Conservation (phyloP, 92 coral and sea anemone species). For the Porites divaricata region DNA sequence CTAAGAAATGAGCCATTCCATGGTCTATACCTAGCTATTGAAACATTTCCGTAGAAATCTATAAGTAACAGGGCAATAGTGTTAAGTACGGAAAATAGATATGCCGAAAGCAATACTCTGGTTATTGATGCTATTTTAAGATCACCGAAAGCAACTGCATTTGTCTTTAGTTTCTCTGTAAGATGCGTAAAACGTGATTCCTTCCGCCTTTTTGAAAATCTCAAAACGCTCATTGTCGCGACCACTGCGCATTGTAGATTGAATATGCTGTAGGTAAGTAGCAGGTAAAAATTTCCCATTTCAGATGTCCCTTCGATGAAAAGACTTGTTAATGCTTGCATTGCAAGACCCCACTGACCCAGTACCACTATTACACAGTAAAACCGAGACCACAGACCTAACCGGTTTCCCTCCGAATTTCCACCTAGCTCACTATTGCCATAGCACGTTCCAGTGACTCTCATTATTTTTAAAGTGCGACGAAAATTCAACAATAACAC, state of each 20-base stretch:
- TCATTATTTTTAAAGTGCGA: not conserved
- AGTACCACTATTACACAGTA: not conserved
- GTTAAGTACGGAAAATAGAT: not conserved
- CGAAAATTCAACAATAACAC: not conserved
- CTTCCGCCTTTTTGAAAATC: not conserved
- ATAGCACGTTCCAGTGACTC: not conserved
- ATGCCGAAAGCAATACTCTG: not conserved
- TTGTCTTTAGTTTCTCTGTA: not conserved
- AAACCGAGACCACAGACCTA: not conserved
- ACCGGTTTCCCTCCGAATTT: not conserved
- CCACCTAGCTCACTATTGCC: not conserved
- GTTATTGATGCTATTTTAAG: not conserved
- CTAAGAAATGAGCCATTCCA: not conserved
- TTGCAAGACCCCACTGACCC: constrained; percentile 1
- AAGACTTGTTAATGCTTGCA: not conserved
- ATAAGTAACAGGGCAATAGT: not conserved
- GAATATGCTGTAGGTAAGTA: not conserved
- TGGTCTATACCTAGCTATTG: not conserved
- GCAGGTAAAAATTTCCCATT: not conserved
- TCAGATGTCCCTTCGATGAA: constrained; percentile 1
- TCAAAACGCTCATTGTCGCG: not conserved
- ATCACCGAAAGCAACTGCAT: not conserved
- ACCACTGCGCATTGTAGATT: not conserved
- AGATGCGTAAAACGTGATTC: not conserved
- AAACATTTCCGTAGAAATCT: not conserved